phyloP scores from a whole-genome alignment of 2,888 invertebrate species.

The Eupeodes luniger region DNA sequence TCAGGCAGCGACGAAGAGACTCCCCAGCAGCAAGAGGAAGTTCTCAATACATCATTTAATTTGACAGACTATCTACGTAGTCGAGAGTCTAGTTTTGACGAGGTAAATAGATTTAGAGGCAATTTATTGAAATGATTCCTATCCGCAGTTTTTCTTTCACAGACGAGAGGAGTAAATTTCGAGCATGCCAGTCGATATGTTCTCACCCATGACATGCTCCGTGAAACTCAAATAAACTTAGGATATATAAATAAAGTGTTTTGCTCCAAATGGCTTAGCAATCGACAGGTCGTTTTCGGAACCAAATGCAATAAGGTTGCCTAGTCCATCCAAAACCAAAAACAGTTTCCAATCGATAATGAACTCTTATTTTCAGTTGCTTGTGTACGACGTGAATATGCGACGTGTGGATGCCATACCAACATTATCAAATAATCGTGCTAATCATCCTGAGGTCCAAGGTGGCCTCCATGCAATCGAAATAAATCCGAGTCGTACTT shows the following conservation, averaged over 20 bases:
- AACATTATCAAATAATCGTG: conserved; percentile 88
- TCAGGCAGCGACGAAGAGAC: conserved; percentile 94
- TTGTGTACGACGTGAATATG: conserved; percentile 96
- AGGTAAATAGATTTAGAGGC: conserved; percentile 83
- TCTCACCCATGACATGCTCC: conserved; percentile 94
- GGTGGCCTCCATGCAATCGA: conserved; percentile 97
- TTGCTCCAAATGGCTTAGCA: conserved; percentile 97
- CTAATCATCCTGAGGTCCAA: conserved; percentile 86
- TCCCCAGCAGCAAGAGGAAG: conserved; percentile 88
- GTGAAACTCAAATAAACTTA: conserved; percentile 92
- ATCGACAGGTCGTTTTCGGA: conserved; percentile 97
- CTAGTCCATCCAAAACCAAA: neutral
- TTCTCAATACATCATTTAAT: conserved; percentile 92
- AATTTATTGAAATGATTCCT: too few relatives aligned
- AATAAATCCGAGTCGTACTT: conserved; percentile 95
- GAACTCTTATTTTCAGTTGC: conserved; percentile 86
- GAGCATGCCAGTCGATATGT: conserved; percentile 95
- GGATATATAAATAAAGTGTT: conserved; percentile 97
- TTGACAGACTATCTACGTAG: conserved; percentile 93
- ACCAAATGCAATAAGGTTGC: conserved; percentile 97
- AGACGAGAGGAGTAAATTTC: conserved; percentile 88
- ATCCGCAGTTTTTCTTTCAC: neutral
- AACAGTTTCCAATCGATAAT: neutral
- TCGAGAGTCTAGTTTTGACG: conserved; percentile 89
- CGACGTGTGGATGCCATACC: conserved; percentile 95